Conservation (phyloP, 2,797 vertebrate species). For the Spea hammondii region DNA sequence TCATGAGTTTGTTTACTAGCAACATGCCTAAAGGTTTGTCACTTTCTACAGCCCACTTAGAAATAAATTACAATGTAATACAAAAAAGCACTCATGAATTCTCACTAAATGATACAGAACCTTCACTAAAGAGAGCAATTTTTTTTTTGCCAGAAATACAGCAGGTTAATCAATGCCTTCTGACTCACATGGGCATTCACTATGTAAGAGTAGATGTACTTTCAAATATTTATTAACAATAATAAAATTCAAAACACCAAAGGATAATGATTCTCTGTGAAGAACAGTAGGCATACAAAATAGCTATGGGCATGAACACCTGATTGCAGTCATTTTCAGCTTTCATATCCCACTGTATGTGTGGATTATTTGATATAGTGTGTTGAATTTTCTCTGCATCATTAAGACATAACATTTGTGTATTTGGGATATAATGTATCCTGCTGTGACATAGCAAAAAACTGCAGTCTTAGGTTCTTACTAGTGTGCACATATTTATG, state of each 20-base stretch:
- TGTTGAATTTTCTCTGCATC: too few species aligned
- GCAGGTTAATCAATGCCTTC: background rate
- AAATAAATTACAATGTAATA: conserved; percentile 7
- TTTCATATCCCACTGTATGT: background rate
- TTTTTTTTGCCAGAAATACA: background rate
- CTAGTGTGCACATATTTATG: too few species aligned
- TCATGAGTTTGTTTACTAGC: background rate
- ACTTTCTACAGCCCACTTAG: background rate
- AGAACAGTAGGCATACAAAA: background rate
- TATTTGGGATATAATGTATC: background rate
- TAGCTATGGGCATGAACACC: conserved; percentile 13
- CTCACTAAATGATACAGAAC: too few species aligned
- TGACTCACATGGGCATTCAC: background rate
- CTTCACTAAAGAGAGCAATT: too few species aligned
- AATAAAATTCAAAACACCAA: conserved; percentile 24
- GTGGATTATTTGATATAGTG: background rate
- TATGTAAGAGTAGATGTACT: background rate
- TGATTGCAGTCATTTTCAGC: background rate
- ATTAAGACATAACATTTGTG: too few species aligned
- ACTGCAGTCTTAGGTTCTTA: too few species aligned
- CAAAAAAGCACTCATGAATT: background rate
- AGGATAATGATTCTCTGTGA: conserved; percentile 6
- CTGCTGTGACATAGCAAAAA: too few species aligned
- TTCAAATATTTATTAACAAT: conserved; percentile 21
- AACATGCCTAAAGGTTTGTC: background rate